Evolutionary conservation across 2,797 vertebrate species (phyloP).

Genomic region (Sebastes cheni): DNA sequence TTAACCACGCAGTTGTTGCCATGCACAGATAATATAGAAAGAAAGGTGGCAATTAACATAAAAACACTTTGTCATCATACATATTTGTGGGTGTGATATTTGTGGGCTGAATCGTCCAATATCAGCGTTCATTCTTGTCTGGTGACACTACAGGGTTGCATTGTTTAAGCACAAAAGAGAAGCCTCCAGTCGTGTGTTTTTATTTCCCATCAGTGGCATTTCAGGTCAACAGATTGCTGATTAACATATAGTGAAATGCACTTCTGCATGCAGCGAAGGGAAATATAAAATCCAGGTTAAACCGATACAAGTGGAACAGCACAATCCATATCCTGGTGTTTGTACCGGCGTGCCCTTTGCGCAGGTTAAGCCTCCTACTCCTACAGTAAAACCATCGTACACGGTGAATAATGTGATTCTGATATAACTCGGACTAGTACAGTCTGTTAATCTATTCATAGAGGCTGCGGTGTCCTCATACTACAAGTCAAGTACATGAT

Average conservation of each 20-base stretch:
- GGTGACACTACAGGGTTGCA: no score
- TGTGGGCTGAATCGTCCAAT: neutral
- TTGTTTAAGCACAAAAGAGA: neutral
- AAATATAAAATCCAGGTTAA: neutral
- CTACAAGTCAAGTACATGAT: conserved; percentile 46
- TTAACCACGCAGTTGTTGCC: neutral
- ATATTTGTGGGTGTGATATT: neutral
- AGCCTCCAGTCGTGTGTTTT: neutral
- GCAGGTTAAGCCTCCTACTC: conserved; percentile 42
- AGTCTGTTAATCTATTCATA: conserved; percentile 47
- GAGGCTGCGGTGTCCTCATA: conserved; percentile 42
- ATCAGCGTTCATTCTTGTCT: neutral
- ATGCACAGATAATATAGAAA: no score
- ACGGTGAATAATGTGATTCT: conserved; percentile 19
- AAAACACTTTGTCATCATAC: neutral
- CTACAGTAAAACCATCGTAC: conserved; percentile 9
- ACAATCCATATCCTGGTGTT: conserved; percentile 1
- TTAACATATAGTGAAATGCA: neutral
- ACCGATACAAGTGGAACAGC: neutral
- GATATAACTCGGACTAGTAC: conserved; percentile 24
- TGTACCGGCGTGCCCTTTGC: neutral
- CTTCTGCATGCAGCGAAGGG: neutral
- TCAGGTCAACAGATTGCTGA: neutral
- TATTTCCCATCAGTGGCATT: neutral
- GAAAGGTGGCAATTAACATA: neutral